phyloP scores from a whole-genome alignment of 1,140 invertebrate species.

The Caerostris extrusa region DNA sequence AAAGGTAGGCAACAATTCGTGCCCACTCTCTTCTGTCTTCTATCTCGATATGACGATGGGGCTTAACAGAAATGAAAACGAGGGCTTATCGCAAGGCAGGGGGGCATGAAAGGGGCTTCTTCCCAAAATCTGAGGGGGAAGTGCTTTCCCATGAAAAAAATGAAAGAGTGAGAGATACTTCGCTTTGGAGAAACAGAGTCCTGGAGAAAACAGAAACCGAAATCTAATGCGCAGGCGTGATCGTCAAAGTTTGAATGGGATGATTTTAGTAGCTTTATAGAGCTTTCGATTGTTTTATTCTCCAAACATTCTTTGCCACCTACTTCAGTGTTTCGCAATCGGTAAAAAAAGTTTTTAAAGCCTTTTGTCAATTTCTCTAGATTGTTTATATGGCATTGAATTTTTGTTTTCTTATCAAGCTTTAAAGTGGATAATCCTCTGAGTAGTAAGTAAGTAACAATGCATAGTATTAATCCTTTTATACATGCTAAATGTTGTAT shows the following conservation, averaged over 20 bases:
- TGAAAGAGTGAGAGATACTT: not conserved
- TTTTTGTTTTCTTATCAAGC: too few species aligned
- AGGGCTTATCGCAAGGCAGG: not conserved
- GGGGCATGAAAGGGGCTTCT: not conserved
- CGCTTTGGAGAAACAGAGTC: not conserved
- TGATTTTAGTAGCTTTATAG: not conserved
- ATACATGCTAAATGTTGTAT: too few species aligned
- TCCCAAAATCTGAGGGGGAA: not conserved
- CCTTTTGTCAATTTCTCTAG: too few species aligned
- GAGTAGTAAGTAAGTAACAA: too few species aligned
- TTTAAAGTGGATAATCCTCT: too few species aligned
- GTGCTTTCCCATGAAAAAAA: not conserved
- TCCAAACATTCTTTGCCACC: not conserved
- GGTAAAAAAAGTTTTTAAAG: too few species aligned
- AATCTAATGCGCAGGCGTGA: not conserved
- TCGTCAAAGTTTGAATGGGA: conserved; percentile 3
- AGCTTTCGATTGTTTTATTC: not conserved
- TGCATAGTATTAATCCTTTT: too few species aligned
- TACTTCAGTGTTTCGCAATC: not conserved
- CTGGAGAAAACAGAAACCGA: not conserved
- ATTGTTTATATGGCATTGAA: too few species aligned
- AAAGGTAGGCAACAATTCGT: not conserved
- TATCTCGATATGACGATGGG: not conserved
- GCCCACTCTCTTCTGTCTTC: not conserved
- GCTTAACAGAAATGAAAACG: not conserved